Conservation (phyloP, 2,888 invertebrate genomes). For the Drosophila hamatofila region DNA sequence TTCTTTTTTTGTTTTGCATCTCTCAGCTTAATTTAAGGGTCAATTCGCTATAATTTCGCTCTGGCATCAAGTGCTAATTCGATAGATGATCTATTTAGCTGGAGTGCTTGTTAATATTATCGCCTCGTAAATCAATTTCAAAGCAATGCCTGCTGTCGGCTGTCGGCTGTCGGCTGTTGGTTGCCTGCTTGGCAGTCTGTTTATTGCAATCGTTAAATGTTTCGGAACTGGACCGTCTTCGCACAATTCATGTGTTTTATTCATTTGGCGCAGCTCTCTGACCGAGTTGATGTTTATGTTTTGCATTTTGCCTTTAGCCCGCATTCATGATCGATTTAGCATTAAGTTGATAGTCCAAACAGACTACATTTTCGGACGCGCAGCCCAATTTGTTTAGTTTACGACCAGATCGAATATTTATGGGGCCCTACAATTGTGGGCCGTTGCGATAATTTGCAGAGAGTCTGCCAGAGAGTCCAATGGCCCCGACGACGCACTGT, state of each 20-base stretch:
- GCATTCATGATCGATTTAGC: conserved; percentile 69
- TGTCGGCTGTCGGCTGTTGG: background rate
- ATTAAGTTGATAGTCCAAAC: conserved; percentile 44
- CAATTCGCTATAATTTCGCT: conserved; percentile 45
- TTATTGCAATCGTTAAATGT: conserved; percentile 71
- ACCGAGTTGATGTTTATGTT: conserved; percentile 50
- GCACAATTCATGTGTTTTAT: conserved; percentile 13
- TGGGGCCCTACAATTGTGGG: conserved; percentile 35
- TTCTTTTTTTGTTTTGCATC: background rate
- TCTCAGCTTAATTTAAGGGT: background rate
- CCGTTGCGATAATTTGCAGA: conserved; percentile 46
- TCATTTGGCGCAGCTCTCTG: conserved; percentile 26
- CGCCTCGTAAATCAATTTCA: conserved; percentile 66
- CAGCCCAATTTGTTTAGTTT: conserved; percentile 63
- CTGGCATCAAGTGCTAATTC: conserved; percentile 34
- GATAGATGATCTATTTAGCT: conserved; percentile 37
- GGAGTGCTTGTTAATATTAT: conserved; percentile 46
- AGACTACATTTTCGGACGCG: conserved; percentile 27
- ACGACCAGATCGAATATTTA: conserved; percentile 50
- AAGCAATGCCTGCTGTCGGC: conserved; percentile 14
- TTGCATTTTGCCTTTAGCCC: conserved; percentile 28
- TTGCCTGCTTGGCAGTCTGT: conserved; percentile 20
- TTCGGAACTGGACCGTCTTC: conserved; percentile 36
- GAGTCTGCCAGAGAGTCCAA: conserved; percentile 40
- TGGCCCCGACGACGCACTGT: conserved; percentile 31